Percentiles rank a stretch among this genome's conserved stretches.
Conservation (phyloP, 2,113 vertebrate genomes). For the Turdus rufiventris region DNA sequence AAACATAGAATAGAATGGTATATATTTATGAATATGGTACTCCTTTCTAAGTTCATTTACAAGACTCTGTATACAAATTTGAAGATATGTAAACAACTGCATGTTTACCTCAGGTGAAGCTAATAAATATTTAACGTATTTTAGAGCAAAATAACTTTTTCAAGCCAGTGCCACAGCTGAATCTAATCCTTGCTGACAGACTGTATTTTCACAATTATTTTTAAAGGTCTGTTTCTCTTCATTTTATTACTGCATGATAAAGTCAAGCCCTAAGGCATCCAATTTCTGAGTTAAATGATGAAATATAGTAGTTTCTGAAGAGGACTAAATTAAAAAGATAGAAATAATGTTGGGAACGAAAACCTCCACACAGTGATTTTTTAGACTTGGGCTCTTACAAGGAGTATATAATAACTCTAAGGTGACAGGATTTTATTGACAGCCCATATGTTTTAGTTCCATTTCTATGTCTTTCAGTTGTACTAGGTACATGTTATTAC, state of each 20-base stretch:
- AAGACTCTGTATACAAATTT: slow-evolving; percentile 45
- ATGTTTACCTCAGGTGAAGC: slow-evolving; percentile 51
- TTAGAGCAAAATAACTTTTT: slow-evolving; percentile 58
- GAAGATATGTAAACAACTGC: slow-evolving; percentile 59
- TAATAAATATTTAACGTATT: slow-evolving; percentile 68
- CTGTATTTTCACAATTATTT: slow-evolving; percentile 59
- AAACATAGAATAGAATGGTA: not conserved
- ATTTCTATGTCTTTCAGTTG: not conserved
- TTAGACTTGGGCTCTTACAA: not conserved
- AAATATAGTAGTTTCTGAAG: slow-evolving; percentile 49
- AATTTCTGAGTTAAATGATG: slow-evolving; percentile 50
- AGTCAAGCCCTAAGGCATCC: slow-evolving; percentile 45
- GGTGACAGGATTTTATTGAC: not conserved
- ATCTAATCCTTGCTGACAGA: slow-evolving; percentile 59
- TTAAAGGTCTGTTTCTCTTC: slow-evolving; percentile 65
- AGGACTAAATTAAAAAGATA: slow-evolving; percentile 28
- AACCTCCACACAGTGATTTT: not conserved
- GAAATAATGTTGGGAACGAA: not conserved
- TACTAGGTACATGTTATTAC: not conserved
- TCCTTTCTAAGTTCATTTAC: slow-evolving; percentile 44
- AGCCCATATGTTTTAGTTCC: not conserved
- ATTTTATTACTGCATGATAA: slow-evolving; percentile 63
- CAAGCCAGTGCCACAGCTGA: slow-evolving; percentile 8
- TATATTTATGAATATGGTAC: not conserved
- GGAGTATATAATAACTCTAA: not conserved